A percentile compares a stretch with the other conserved stretches of the same genome.
phyloP scores from a whole-genome alignment of 2,888 invertebrate species.

The Seladonia tumulorum region DNA sequence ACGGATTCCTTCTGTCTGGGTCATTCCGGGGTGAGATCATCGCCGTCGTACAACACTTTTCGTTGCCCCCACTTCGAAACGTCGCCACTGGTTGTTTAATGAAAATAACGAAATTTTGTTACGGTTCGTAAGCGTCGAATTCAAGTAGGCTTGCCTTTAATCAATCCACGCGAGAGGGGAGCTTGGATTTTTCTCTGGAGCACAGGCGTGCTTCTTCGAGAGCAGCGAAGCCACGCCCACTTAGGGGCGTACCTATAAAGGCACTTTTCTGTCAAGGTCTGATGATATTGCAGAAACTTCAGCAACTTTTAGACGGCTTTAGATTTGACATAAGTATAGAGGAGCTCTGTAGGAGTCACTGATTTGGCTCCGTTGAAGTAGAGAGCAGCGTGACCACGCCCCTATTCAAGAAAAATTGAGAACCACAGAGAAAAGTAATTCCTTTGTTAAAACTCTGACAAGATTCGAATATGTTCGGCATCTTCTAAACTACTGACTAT shows the following conservation, averaged over 20 bases:
- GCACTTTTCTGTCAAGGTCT: too few relatives aligned
- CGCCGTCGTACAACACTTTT: neutral
- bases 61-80: neutral
- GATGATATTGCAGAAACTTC: neutral
- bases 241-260: too few relatives aligned
- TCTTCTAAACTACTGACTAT: too few relatives aligned
- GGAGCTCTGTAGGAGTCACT: too few relatives aligned
- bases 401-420: too few relatives aligned
- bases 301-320: neutral
- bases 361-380: too few relatives aligned
- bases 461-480: too few relatives aligned
- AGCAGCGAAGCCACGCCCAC: neutral
- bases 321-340: too few relatives aligned
- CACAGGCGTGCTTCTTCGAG: neutral
- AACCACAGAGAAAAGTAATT: too few relatives aligned
- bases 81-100: too few relatives aligned
- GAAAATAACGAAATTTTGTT: too few relatives aligned
- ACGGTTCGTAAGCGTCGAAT: neutral
- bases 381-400: neutral
- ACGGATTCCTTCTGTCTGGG: neutral
- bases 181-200: neutral
- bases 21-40: neutral
- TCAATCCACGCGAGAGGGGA: neutral
- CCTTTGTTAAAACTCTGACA: too few relatives aligned
- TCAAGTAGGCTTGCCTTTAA: neutral